Conservation (phyloP, 2,888 invertebrate genomes). For the Amiota communis region DNA sequence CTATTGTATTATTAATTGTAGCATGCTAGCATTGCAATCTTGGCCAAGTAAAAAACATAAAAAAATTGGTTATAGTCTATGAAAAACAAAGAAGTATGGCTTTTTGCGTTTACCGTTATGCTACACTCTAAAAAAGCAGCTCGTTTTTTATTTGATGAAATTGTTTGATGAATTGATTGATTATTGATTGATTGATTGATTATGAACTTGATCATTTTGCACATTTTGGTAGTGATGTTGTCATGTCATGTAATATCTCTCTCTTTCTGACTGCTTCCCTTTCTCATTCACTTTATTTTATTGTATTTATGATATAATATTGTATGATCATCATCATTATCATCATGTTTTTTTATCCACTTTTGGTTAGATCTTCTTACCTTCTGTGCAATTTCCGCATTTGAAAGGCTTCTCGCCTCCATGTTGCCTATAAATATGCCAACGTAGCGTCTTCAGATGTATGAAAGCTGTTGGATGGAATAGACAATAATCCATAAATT, state of each 20-base stretch:
- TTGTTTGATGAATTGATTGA: conserved; percentile 45
- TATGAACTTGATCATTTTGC: neutral
- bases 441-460: conserved; percentile 57
- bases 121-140: conserved; percentile 58
- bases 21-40: conserved; percentile 14
- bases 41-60: no score
- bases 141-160: conserved; percentile 43
- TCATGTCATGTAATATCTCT: neutral
- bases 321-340: no score
- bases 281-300: no score
- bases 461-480: conserved; percentile 37
- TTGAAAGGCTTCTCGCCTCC: conserved; percentile 62
- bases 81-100: conserved; percentile 28
- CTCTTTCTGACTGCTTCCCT: neutral
- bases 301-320: no score
- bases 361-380: conserved; percentile 48
- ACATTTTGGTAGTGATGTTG: conserved; percentile 17
- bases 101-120: conserved; percentile 55
- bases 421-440: conserved; percentile 60
- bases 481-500: neutral
- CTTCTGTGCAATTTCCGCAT: conserved; percentile 57
- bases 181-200: conserved; percentile 41
- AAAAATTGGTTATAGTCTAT: no score
- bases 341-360: neutral
- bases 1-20: neutral